A percentile compares a stretch with the other conserved stretches of the same genome.
Conservation (phyloP, 92 coral and sea anemone genomes). For the Nematostella vectensis region DNA sequence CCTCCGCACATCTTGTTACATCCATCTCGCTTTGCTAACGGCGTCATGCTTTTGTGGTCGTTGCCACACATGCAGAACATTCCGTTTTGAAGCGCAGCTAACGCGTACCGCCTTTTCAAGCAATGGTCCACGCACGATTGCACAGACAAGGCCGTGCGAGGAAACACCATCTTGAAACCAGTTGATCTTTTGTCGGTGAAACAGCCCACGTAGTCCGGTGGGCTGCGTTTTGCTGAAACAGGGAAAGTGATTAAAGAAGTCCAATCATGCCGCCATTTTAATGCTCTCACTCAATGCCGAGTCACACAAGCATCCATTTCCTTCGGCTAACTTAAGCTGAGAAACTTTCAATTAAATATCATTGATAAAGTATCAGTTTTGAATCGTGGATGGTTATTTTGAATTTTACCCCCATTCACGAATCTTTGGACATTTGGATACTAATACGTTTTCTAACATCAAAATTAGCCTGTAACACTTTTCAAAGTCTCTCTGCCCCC, state of each 20-base stretch:
- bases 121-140: conserved; percentile 26
- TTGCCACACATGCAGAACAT: conserved; percentile 42
- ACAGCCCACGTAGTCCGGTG: background rate
- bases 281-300: too few species aligned
- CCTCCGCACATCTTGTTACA: conserved; percentile 29
- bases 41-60: conserved; percentile 16
- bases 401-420: too few species aligned
- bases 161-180: conserved; percentile 7
- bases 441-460: background rate
- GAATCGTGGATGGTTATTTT: too few species aligned
- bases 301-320: too few species aligned
- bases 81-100: conserved; percentile 38
- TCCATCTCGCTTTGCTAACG: conserved; percentile 21
- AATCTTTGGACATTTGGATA: too few species aligned
- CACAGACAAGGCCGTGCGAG: conserved; percentile 12
- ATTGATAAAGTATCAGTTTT: too few species aligned
- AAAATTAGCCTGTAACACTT: background rate
- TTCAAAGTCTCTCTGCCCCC: background rate
- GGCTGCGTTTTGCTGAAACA: background rate
- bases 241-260: background rate
- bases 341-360: too few species aligned
- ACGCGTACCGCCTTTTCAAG: conserved; percentile 7
- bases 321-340: too few species aligned
- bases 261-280: too few species aligned
- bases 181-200: background rate